These are phyloP conservation scores for Lycopodina hypogea DNA, from an alignment of 37 sponge, comb jelly and placozoan genomes.

Conservation along the genomic window DNA sequence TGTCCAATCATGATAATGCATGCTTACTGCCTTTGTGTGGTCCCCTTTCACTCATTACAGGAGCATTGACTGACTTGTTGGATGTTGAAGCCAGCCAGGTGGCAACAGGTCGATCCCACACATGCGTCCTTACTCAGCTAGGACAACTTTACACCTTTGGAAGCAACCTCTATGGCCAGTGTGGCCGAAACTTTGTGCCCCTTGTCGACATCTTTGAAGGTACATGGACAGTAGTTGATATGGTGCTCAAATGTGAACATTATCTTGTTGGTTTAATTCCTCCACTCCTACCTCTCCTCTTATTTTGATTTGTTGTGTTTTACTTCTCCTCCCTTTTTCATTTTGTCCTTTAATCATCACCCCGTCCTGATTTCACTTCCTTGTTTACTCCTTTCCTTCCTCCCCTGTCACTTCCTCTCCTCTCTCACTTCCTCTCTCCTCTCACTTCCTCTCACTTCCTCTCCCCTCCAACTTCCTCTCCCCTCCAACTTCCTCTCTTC, in stretches of 20 bases:
- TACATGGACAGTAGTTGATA: background rate
- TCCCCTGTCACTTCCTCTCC: too few relatives aligned
- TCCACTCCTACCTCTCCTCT: too few relatives aligned
- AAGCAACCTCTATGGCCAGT: slow-evolving; percentile 88
- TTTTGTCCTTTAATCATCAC: too few relatives aligned
- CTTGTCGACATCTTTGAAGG: slow-evolving; percentile 33
- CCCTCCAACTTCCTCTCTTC: background rate
- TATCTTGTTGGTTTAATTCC: too few relatives aligned
- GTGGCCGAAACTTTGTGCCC: slow-evolving; percentile 84
- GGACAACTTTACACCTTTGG: slow-evolving; percentile 88
- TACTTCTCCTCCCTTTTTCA: too few relatives aligned
- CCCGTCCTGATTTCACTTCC: too few relatives aligned
- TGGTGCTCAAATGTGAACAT: background rate
- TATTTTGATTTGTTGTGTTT: too few relatives aligned
- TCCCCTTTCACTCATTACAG: slow-evolving; percentile 25
- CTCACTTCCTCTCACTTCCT: background rate
- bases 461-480: background rate
- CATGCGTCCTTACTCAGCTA: slow-evolving; percentile 63
- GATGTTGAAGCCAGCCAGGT: slow-evolving; percentile 77
- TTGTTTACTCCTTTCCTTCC: too few relatives aligned
- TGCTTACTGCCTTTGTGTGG: background rate
- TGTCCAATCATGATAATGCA: background rate
- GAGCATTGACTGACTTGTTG: slow-evolving; percentile 70
- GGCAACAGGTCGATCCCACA: slow-evolving; percentile 83
- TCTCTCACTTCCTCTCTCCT: background rate